Base-by-base conservation (phyloP, 2,888 invertebrate species). In the Nasonovia ribisnigri region DNA sequence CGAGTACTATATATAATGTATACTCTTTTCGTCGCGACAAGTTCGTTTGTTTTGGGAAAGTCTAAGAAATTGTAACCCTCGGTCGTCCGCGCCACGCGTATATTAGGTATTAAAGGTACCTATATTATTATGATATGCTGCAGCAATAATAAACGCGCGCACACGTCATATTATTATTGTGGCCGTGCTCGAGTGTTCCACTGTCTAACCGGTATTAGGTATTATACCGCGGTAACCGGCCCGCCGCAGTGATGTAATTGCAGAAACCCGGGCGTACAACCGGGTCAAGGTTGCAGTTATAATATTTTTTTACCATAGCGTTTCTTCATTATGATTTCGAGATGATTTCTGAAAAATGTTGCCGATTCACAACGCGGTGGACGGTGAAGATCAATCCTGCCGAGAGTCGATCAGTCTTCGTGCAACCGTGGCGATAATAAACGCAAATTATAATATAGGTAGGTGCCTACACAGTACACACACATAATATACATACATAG, bases 301-400 rank as follows among this genome's bases (percentile, higher is more conserved):
- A 46, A 46, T 46, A n/a, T 60, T 67, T 24, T 92, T 92, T 84
- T 84, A 93, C 46, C 42, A 51, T 57, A 46, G 29, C 36, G 88
- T 93, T 93, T 84, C 93, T 90, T 93, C 89, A 93, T 93, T 93
- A 84, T 48, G 84, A 90, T 93, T 60, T 93, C 89, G 36, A 93
- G 93, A 90, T 24, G 57, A 93, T 92, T 67, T 67, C 29, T 87
- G 16, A 92, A 92, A 89, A 60, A 86, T 36, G 4, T n/a, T 36
- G 92, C 67, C 36, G 46, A 92, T 87, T 87, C 92, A 42, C 60
- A 36, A 36, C 36, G 67, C 6, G 43, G 5, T 36, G 36, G 77
- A 77, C 48, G 43, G 29, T 20, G 67, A 90, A 91, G 67, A 67
- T 88, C 86, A 10, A 86, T 91, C 84, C 42, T 5, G n/a, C 8